phyloP scores from a whole-genome alignment of 30 jellyfish, hydroid and myxozoan genomes.

The Cassiopea xamachana region DNA sequence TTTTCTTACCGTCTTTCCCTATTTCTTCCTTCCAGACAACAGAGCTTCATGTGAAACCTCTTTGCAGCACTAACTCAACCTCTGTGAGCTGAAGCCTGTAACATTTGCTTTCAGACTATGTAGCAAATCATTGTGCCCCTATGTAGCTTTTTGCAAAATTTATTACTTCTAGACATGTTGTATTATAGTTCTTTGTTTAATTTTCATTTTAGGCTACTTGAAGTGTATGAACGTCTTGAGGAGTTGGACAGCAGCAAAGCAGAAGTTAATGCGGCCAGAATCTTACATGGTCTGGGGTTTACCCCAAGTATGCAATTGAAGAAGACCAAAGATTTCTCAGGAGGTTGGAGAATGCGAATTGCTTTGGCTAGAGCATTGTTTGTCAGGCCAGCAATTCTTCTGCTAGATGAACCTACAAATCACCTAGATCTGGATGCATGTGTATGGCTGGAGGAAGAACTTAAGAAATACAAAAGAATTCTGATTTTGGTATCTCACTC shows the following conservation, averaged over 20 bases:
- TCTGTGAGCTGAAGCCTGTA: no score
- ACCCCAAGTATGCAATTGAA: conserved; percentile 93
- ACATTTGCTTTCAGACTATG: no score
- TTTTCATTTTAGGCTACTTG: conserved; percentile 68
- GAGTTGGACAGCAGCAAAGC: conserved; percentile 94
- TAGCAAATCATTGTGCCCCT: no score
- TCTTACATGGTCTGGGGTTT: conserved; percentile 95
- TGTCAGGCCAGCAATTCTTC: conserved; percentile 87
- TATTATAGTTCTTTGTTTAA: no score
- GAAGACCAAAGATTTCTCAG: conserved; percentile 93
- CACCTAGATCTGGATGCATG: conserved; percentile 96
- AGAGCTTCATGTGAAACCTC: no score
- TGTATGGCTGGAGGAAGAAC: conserved; percentile 97
- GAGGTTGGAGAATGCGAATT: conserved; percentile 98
- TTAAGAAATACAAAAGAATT: conserved; percentile 85
- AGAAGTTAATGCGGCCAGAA: conserved; percentile 90
- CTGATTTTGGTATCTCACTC: conserved; percentile 94
- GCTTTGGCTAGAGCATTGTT: conserved; percentile 96
- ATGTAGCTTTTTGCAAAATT: no score
- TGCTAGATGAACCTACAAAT: conserved; percentile 97
- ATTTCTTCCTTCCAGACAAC: no score
- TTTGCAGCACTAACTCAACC: no score
- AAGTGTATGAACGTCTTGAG: conserved; percentile 89
- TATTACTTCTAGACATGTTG: no score
- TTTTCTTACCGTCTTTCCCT: no score